Percentiles rank a stretch among this genome's conserved stretches.
These are phyloP conservation scores for Podilymbus podiceps DNA, from an alignment of 2,113 vertebrate species.

Conservation along the genomic window DNA sequence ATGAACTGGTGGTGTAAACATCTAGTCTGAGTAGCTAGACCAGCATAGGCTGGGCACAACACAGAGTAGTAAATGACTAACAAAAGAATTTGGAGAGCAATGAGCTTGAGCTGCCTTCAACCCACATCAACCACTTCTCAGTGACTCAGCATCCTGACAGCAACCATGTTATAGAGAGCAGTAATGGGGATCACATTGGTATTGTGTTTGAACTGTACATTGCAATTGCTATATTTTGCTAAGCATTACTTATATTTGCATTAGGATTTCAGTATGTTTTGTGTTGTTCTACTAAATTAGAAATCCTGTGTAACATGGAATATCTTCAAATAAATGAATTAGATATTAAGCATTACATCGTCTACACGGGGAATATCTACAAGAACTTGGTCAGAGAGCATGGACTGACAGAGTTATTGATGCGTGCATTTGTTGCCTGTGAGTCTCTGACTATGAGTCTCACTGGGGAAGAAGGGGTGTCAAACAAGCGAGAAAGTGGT, in stretches of 20 bases:
- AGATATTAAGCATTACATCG: neutral
- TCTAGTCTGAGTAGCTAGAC: neutral
- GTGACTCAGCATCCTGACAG: neutral
- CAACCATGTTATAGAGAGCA: rapidly evolving
- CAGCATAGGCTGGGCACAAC: rapidly evolving
- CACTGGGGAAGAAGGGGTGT: neutral
- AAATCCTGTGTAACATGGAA: neutral
- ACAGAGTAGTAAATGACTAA: neutral
- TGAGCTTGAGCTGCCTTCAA: neutral
- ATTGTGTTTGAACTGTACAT: no score
- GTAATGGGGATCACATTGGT: neutral
- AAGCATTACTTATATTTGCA: neutral
- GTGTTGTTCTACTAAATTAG: neutral
- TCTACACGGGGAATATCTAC: neutral
- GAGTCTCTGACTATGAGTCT: neutral
- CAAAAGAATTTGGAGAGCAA: neutral
- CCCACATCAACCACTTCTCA: neutral
- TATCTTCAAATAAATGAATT: neutral
- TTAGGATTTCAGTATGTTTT: neutral
- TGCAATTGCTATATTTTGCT: neutral
- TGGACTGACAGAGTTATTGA: neutral
- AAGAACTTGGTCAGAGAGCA: neutral
- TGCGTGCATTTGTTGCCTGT: neutral
- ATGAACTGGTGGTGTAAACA: neutral
- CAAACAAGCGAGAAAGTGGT: neutral